Conservation (phyloP, 2,113 vertebrate genomes). For the Columba livia region DNA sequence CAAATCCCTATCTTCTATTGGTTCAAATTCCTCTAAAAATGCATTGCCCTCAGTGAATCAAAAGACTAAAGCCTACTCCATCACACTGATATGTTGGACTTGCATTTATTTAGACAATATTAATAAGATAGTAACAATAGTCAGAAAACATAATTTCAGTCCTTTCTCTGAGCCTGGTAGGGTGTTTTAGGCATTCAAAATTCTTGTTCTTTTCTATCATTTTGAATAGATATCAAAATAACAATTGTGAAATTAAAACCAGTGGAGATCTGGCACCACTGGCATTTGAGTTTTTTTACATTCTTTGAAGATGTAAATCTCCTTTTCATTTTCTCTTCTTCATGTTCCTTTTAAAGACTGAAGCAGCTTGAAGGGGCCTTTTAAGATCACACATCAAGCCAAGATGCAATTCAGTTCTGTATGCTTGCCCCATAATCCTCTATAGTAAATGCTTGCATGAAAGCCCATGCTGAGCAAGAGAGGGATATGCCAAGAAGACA, state of each 20-base stretch:
- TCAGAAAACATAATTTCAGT: not conserved
- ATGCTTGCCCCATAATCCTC: not conserved
- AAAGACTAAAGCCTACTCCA: not conserved
- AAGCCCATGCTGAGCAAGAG: not conserved
- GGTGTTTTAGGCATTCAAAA: not conserved
- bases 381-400: not conserved
- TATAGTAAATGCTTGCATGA: not conserved
- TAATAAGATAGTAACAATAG: not conserved
- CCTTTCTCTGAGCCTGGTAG: not conserved
- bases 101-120: not conserved
- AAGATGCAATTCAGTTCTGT: not conserved
- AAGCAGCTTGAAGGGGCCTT: not conserved
- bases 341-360: not conserved
- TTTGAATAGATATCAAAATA: not conserved
- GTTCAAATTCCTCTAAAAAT: not conserved
- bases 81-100: not conserved
- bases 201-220: not conserved
- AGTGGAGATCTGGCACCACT: not conserved
- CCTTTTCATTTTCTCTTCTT: not conserved
- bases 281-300: not conserved
- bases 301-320: not conserved
- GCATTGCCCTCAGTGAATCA: not conserved
- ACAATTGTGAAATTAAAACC: not conserved
- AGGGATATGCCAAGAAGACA: not conserved
- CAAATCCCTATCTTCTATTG: not conserved